phyloP scores from a whole-genome alignment of 1,140 invertebrate genomes.

The Drosophila bifasciata region DNA sequence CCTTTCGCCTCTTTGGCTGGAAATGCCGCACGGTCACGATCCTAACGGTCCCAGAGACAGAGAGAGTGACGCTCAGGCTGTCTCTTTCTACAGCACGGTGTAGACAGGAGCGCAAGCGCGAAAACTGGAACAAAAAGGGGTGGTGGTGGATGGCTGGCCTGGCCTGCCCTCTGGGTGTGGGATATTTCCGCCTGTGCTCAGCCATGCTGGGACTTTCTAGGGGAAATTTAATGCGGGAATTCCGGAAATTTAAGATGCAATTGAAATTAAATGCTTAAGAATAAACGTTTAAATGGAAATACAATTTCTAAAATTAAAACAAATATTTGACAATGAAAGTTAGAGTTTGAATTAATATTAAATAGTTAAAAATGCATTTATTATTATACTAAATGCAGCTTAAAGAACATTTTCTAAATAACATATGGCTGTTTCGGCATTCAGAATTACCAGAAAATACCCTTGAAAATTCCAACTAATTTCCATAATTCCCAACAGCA shows the following conservation, averaged over 20 bases:
- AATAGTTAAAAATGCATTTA: too few species aligned
- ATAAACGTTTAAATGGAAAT: slow-evolving; percentile 2
- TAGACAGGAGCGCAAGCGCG: slow-evolving; percentile 62
- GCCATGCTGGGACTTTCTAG: slow-evolving; percentile 37
- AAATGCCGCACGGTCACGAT: slow-evolving; percentile 66
- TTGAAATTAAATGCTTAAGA: too few species aligned
- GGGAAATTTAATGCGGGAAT: slow-evolving; percentile 28
- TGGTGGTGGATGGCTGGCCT: slow-evolving; percentile 27
- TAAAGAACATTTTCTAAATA: too few species aligned
- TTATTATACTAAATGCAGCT: too few species aligned
- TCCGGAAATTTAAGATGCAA: slow-evolving; percentile 2
- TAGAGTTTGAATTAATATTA: too few species aligned
- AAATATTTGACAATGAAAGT: too few species aligned
- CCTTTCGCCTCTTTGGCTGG: slow-evolving; percentile 50
- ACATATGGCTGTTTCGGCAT: too few species aligned
- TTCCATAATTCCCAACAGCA: slow-evolving; percentile 28
- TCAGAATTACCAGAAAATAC: not conserved
- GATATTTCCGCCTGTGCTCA: slow-evolving; percentile 11
- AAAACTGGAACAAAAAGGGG: slow-evolving; percentile 32
- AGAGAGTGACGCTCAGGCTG: slow-evolving; percentile 14
- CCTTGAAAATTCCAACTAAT: slow-evolving; percentile 11
- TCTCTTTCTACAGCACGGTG: slow-evolving; percentile 34
- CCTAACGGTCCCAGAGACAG: slow-evolving; percentile 30
- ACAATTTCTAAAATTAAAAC: not conserved
- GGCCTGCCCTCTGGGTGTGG: not conserved